Evolutionary conservation across 2,888 invertebrate species (phyloP), one percentile per base, ranked within the genome.

Genomic region (Spodoptera picta): DNA sequence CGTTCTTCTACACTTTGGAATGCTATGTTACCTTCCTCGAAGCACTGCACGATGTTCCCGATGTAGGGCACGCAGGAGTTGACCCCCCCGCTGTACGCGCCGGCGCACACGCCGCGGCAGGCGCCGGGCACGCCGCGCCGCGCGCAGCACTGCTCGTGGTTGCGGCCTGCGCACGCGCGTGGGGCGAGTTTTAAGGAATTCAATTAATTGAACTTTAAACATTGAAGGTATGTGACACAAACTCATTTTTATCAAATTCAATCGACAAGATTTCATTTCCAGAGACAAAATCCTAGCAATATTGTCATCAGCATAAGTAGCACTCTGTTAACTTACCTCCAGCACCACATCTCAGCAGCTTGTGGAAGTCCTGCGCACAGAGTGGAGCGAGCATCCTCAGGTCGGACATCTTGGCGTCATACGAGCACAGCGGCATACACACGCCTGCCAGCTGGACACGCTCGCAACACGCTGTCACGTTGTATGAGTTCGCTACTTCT

Each of bases 41-140:
- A 97, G 90, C 98, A 98, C 87, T 97, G 97, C 55, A 97, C 96
- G 79, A 98, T 97, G 89, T 97, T 97, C 43, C 98, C 98, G 76
- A 97, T 97, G 87, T 96, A 98, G 0, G 97, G 96, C 59, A 97
- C 95, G 87, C 98, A 98, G 54, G 96, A 95, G 65, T 97, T 96
- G 65, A 96, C 95, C 7, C 96, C 95, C 43, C 95, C 92, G 24
- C 95, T 87, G 79, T 95, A 93, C 51, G 96, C 95, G 69, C 97
- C 97, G 4, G 97, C 96, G 89, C 98, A 98, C 43, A 97, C 94
- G 1, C 97, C 96, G 79, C 96, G 95, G 84, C 97, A 98, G 70
- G 90, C 91, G 10, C 95, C 87, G 12, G 96, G 96, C 24, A 98
- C 97, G 42, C 97, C 97, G 75, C 97, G 95, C 36, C 97, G 93